Evolutionary conservation across 2,113 vertebrate genomes (phyloP).

Genomic region (Hippocampus comes): DNA sequence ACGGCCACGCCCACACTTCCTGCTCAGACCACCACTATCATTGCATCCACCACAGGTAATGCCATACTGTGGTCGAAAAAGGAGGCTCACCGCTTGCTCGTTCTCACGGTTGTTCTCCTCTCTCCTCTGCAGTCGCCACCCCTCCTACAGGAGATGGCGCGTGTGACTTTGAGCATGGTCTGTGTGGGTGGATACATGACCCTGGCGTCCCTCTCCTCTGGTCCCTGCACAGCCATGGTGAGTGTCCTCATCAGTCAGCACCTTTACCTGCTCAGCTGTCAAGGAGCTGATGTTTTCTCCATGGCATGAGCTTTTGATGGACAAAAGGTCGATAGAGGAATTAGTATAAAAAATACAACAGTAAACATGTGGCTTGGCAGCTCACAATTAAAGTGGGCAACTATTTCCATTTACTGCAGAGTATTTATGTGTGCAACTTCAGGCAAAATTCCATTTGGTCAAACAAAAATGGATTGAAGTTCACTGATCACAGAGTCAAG

Average conservation of each 20-base stretch:
- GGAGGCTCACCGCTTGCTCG: background rate
- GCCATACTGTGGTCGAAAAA: background rate
- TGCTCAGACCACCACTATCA: constrained; percentile 73
- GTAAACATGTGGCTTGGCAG: background rate
- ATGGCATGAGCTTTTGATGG: background rate
- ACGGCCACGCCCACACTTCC: constrained; percentile 77
- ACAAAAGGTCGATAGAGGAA: constrained; percentile 8
- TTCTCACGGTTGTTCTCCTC: background rate
- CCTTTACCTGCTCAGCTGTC: constrained; percentile 8
- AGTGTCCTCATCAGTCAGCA: constrained; percentile 33
- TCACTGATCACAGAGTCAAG: constrained; percentile 38
- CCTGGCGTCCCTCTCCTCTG: constrained; percentile 78
- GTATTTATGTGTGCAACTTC: constrained; percentile 34
- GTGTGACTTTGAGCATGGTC: constrained; percentile 85
- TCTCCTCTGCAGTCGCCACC: constrained; percentile 40
- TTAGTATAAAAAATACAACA: background rate
- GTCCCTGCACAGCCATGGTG: constrained; percentile 77
- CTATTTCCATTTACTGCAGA: background rate
- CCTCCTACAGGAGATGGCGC: constrained; percentile 69
- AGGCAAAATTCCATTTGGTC: constrained; percentile 20
- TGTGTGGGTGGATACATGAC: constrained; percentile 91
- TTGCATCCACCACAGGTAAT: constrained; percentile 71
- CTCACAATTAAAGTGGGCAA: background rate
- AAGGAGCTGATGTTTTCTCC: background rate
- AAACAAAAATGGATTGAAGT: constrained; percentile 40